Percentiles rank a stretch among this genome's conserved stretches.
phyloP scores from a whole-genome alignment of 2,888 invertebrate genomes.

The Lypha dubia region DNA sequence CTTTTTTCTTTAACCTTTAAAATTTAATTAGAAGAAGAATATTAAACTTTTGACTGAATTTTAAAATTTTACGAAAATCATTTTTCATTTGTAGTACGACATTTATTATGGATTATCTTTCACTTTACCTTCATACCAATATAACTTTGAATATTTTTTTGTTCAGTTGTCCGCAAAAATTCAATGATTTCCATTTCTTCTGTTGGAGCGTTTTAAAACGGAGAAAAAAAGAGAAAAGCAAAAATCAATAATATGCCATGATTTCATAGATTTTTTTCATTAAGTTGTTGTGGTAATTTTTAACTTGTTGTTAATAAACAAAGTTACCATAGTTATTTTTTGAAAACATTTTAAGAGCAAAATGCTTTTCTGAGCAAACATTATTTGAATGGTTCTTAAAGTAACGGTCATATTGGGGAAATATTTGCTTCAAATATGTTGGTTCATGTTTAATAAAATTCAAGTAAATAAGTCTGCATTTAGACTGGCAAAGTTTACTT shows the following conservation, averaged over 20 bases:
- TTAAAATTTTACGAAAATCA: no score
- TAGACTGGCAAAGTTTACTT: no score
- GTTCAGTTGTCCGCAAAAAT: conserved; percentile 70
- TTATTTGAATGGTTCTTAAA: no score
- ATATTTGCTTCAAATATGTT: no score
- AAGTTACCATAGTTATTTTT: no score
- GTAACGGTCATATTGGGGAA: no score
- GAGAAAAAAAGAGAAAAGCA: neutral
- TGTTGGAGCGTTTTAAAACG: neutral
- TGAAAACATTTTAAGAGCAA: no score
- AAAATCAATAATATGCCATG: neutral
- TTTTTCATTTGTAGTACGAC: no score
- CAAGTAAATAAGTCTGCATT: no score
- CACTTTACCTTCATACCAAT: conserved; percentile 68
- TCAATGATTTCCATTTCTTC: conserved; percentile 72
- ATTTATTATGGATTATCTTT: neutral
- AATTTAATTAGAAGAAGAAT: neutral
- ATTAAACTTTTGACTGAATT: neutral
- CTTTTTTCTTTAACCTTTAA: conserved; percentile 70
- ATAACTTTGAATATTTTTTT: conserved; percentile 68
- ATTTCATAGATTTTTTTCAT: neutral
- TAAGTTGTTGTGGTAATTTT: conserved; percentile 18
- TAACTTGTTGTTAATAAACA: no score
- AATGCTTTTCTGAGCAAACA: no score
- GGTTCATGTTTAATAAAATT: no score